A percentile compares a stretch with the other conserved stretches of the same genome.
Evolutionary conservation across 2,888 invertebrate genomes (phyloP).

Genomic region (Limnephilus marmoratus): DNA sequence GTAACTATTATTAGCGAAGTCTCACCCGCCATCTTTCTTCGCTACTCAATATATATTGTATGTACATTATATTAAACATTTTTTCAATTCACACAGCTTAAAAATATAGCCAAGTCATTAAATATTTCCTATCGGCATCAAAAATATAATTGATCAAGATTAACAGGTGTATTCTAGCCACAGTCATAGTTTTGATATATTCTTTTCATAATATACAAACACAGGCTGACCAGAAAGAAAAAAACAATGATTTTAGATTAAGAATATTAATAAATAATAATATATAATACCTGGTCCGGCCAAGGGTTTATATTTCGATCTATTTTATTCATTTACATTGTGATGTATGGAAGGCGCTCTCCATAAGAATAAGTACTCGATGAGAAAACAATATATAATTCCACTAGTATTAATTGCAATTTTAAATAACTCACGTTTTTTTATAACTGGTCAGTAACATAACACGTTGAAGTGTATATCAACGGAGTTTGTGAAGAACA

Average conservation of each 20-base stretch:
- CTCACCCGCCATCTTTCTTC: background rate
- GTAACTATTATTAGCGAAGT: conserved; percentile 18
- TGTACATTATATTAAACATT: conserved; percentile 29
- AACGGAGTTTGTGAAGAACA: background rate
- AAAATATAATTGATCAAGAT: conserved; percentile 5
- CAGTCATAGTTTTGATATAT: background rate
- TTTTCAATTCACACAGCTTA: conserved; percentile 9
- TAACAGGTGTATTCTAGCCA: conserved; percentile 2
- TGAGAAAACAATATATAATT: background rate
- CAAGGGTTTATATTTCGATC: background rate
- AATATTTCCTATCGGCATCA: conserved; percentile 10
- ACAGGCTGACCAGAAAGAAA: conserved; percentile 6
- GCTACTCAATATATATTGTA: conserved; percentile 25
- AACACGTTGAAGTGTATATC: background rate
- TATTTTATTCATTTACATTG: background rate
- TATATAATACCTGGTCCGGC: background rate
- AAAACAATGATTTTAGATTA: background rate
- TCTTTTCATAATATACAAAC: conserved; percentile 16
- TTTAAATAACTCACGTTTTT: background rate
- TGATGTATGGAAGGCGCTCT: background rate
- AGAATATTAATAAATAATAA: background rate
- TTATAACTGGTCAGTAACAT: conserved; percentile 2
- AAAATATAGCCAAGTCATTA: conserved; percentile 14
- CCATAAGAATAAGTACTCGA: background rate
- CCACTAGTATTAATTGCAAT: background rate